phyloP scores from a whole-genome alignment of 2,797 vertebrate genomes.

The Artibeus jamaicensis region DNA sequence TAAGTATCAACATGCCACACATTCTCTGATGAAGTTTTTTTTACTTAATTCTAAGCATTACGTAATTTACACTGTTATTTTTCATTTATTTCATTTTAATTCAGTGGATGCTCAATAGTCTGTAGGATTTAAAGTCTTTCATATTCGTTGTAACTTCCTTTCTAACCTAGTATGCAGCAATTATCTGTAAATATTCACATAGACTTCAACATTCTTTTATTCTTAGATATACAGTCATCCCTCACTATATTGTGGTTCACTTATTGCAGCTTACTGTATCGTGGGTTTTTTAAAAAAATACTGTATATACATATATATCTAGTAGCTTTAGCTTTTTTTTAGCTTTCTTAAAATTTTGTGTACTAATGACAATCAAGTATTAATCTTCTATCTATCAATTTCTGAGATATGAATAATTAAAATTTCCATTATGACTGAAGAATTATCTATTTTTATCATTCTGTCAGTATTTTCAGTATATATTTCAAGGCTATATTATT shows the following conservation, averaged over 20 bases:
- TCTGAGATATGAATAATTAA: neutral
- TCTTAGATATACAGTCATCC: neutral
- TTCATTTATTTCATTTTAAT: neutral
- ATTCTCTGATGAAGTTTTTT: neutral
- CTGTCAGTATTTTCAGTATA: neutral
- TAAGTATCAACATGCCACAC: neutral
- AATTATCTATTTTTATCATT: neutral
- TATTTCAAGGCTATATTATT: neutral
- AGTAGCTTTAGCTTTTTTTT: no score
- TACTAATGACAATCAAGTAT: neutral
- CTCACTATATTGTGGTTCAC: no score
- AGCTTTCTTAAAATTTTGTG: neutral
- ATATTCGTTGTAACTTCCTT: neutral
- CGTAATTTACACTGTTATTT: neutral
- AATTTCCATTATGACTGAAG: neutral
- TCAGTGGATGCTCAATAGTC: neutral
- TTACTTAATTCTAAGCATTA: neutral
- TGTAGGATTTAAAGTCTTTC: neutral
- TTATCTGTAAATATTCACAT: neutral
- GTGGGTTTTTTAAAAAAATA: no score
- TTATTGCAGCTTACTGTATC: no score
- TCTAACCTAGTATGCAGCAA: neutral
- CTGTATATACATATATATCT: neutral
- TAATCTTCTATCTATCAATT: neutral
- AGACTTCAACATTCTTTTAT: neutral